Evolutionary conservation across 1,140 invertebrate species (phyloP).

Genomic region (Bombus polaris): DNA sequence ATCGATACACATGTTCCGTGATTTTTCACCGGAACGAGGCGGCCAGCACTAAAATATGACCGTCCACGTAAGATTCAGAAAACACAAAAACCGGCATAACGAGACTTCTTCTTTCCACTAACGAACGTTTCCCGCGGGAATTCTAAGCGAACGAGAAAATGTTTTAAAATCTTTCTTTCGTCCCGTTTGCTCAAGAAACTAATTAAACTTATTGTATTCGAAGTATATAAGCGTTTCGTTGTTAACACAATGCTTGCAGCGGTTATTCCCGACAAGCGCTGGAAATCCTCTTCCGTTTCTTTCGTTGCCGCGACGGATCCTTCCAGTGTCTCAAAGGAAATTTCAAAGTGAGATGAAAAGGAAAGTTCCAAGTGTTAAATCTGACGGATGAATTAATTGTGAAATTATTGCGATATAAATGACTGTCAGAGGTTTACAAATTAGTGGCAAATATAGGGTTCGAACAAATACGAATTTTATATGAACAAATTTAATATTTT

Average conservation of each 20-base stretch:
- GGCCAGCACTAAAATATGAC: background rate
- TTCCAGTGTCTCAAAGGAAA: background rate
- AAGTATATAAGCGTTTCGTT: background rate
- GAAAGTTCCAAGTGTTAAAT: background rate
- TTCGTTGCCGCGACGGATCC: background rate
- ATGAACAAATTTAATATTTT: too few relatives aligned
- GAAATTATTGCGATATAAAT: background rate
- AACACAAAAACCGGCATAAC: background rate
- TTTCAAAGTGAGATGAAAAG: background rate
- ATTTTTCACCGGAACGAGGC: background rate
- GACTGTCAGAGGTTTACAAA: background rate
- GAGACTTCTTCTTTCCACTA: background rate
- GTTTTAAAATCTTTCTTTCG: background rate
- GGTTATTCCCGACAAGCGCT: background rate
- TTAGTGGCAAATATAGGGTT: too few relatives aligned
- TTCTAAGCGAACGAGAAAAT: background rate
- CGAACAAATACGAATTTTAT: too few relatives aligned
- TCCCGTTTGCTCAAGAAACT: background rate
- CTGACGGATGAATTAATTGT: background rate
- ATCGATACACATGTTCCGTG: slow-evolving; percentile 46
- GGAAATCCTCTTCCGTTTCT: slow-evolving; percentile 2
- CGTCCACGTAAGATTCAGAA: background rate
- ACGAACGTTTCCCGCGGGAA: background rate
- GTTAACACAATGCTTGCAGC: background rate
- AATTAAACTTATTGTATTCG: slow-evolving; percentile 17